phyloP scores from a whole-genome alignment of 2,113 vertebrate genomes.

The Podiceps cristatus region DNA sequence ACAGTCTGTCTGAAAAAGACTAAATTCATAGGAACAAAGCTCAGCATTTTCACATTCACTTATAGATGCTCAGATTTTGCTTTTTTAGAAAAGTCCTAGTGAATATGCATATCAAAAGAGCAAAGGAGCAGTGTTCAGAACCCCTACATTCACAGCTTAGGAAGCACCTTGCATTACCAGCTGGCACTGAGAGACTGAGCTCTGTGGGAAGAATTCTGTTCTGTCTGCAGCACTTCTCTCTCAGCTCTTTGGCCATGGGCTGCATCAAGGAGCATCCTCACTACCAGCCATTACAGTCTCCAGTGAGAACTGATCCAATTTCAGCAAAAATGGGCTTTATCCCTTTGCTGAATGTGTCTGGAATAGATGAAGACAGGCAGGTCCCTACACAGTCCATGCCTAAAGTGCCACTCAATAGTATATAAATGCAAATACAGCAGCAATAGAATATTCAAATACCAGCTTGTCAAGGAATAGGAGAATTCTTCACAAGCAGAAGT shows the following conservation, averaged over 20 bases:
- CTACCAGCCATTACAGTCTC: neutral
- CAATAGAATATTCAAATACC: neutral
- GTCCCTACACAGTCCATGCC: neutral
- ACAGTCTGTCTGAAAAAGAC: neutral
- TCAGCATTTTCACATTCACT: neutral
- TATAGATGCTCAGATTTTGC: neutral
- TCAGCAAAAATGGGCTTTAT: neutral
- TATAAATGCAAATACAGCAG: neutral
- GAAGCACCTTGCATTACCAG: neutral
- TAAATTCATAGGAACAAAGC: neutral
- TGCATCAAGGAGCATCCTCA: neutral
- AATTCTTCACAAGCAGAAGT: neutral
- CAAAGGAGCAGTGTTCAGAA: neutral
- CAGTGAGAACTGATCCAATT: neutral
- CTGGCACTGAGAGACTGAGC: neutral
- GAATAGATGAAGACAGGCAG: neutral
- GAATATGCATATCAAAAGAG: neutral
- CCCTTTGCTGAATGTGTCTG: neutral
- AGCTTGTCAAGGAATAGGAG: neutral
- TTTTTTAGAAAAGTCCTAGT: neutral
- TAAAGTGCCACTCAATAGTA: neutral
- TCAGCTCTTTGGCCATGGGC: neutral
- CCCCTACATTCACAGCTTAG: neutral
- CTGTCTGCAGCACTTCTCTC: neutral
- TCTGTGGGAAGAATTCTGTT: neutral